These are phyloP conservation scores for Choloepus hoffmanni DNA, from an alignment of 2,113 vertebrate genomes.

Conservation along the genomic window DNA sequence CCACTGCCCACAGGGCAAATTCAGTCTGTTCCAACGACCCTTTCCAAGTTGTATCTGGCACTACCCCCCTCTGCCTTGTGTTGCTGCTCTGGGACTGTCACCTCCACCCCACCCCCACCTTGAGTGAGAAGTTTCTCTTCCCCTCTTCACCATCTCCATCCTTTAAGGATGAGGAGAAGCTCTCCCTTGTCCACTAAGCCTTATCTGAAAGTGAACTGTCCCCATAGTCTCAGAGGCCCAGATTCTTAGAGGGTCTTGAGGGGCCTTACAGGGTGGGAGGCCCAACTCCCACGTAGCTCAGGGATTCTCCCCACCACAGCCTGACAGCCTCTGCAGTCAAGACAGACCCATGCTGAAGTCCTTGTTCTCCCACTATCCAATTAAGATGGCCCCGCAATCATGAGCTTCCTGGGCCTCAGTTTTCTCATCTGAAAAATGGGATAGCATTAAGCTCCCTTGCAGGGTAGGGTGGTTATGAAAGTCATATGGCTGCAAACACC, in stretches of 20 bases:
- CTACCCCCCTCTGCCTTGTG: too few species aligned
- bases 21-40: background rate
- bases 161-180: background rate
- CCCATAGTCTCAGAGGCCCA: background rate
- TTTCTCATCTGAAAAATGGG: background rate
- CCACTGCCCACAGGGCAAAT: background rate
- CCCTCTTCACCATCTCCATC: background rate
- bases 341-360: background rate
- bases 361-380: background rate
- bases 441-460: background rate
- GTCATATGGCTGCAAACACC: background rate
- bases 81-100: too few species aligned
- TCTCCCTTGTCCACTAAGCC: background rate
- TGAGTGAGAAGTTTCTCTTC: background rate
- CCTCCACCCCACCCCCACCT: too few species aligned
- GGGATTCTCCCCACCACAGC: background rate
- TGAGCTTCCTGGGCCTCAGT: background rate
- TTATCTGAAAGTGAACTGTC: background rate
- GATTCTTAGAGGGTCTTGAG: background rate
- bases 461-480: background rate
- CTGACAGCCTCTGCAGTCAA: background rate
- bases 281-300: rapidly evolving
- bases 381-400: background rate
- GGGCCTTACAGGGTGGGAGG: background rate
- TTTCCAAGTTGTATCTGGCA: background rate